Evolutionary conservation across 2,797 vertebrate species (phyloP), one percentile per base, ranked within the genome.

Genomic region (Falco concolor): DNA sequence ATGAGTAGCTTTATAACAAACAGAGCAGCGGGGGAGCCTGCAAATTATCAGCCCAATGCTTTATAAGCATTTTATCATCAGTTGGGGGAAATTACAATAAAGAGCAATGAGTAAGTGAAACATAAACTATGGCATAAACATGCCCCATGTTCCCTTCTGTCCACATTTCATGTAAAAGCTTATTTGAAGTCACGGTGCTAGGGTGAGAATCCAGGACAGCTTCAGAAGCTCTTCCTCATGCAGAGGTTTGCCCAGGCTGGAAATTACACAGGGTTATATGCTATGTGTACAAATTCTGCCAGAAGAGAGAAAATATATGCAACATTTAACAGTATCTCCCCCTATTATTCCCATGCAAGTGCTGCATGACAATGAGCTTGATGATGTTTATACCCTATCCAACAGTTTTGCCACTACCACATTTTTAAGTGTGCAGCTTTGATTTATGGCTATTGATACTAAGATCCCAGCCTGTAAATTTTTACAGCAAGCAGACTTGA

Each of bases 401-500:
- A 91, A 89, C 64, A 67, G 60, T 90, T 96, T 90, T 95, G 73
- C 80, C 89, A 57, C 81, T 74, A 64, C 78, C 54, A 65, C 72
- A 64, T 94, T 96, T 97, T 74, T 90, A 90, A 97, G 81, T 53
- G 70, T 77, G 50, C 73, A 80, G 50, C 44, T 96, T 90, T 97
- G 91, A 96, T 96, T 97, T 96, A 97, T 85, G 89, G 50, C 77
- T 95, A 45, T 78, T 75, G 87, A 89, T 96, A 84, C 63, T 78
- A 34, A 77, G 79, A 90, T 92, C 82, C 72, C 84, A 94, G 92
- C 92, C 93, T 97, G 83, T 97, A 95, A 94, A 97, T 94, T 96
- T 97, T 97, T 96, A 95, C 82, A 97, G 83, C 68, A 81, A 95
- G 78, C 67, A 77, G 93, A 72, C 93, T 95, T 96, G 94, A 97